Base-by-base conservation (phyloP, 2,113 vertebrate genomes). In the Synodontis membranacea region DNA sequence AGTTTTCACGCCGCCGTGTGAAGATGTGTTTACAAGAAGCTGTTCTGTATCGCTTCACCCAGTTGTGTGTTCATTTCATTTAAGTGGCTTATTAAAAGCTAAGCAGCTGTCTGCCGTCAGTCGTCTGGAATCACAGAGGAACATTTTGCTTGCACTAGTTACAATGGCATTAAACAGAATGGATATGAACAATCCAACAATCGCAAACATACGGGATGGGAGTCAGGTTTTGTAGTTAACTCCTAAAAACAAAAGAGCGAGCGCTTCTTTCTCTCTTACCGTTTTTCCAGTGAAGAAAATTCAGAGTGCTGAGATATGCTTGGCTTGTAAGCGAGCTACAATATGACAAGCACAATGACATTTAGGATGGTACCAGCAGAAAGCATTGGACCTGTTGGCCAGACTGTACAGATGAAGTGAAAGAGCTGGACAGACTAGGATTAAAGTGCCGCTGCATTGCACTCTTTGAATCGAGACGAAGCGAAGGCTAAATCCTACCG, bases 31-130 rank as follows among this genome's bases (percentile, higher is more conserved):
- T 84, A 44, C 23, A 54, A 64, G 66, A 84, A 68, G 76, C 81
- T 14, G 52, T 86, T 88, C 31, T 89, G 72, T 86, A 74, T 83
- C 82, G 46, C 60, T 44, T 64, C 28, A 28, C 23, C 78, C 44
- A 23, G 1, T n/a, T n/a, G 50, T 34, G 31, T 81, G 82, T 64
- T 74, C 74, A 87, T 86, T 84, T 83, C 42, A 70, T 64, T 58
- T 68, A 86, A 82, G 66, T 82, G 78, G 37, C 31, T 74, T 54
- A 86, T 89, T 23, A 37, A 17, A 31, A 52, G 7, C n/a, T 19
- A 54, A 23, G n/a, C 31, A 54, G 3, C 19, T 52, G 15, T 78
- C 46, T 31, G 10, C 42, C 12, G 7, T 23, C 64, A 6, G 34
- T 68, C 19, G n/a, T 14, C 11, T 28, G 42, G 48, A 1, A 7